These are phyloP conservation scores for Oegoconia quadripuncta DNA, from an alignment of 2,888 invertebrate genomes.

Conservation along the genomic window DNA sequence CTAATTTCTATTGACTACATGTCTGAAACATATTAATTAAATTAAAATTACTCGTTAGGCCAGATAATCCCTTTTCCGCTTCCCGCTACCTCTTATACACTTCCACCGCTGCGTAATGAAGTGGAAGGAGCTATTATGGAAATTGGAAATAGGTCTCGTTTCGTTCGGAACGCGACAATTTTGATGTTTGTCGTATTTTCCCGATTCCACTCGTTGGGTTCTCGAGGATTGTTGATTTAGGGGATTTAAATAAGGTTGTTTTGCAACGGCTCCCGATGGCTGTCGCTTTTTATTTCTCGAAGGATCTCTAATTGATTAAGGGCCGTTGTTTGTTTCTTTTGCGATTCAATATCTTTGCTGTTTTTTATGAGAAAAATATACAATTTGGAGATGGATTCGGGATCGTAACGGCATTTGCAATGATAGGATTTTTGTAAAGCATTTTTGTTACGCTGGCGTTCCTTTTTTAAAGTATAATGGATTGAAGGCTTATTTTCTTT, in stretches of 20 bases:
- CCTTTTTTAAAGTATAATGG: no score
- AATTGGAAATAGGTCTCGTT: constrained; percentile 51
- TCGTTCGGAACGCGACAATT: constrained; percentile 46
- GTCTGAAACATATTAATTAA: not conserved
- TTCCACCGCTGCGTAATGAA: constrained; percentile 43
- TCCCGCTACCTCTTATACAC: constrained; percentile 9
- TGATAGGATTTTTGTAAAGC: no score
- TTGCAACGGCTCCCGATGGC: constrained; percentile 21
- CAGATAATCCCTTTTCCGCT: not conserved
- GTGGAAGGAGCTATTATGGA: constrained; percentile 60
- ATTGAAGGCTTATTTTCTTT: no score
- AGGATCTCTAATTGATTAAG: constrained; percentile 4
- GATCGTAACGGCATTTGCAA: no score
- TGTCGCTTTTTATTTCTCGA: constrained; percentile 14
- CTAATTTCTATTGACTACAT: no score
- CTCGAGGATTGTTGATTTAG: constrained; percentile 32
- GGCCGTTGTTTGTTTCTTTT: not conserved
- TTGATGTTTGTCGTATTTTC: constrained; percentile 48
- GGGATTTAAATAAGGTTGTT: constrained; percentile 31
- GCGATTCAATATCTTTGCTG: not conserved
- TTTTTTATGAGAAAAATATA: not conserved
- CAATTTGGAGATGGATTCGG: not conserved
- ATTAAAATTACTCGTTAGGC: not conserved
- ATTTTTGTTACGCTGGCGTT: no score
- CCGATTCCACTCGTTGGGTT: not conserved